Conservation (phyloP, 1,140 invertebrate species). For the Zaprionus tsacasi region DNA sequence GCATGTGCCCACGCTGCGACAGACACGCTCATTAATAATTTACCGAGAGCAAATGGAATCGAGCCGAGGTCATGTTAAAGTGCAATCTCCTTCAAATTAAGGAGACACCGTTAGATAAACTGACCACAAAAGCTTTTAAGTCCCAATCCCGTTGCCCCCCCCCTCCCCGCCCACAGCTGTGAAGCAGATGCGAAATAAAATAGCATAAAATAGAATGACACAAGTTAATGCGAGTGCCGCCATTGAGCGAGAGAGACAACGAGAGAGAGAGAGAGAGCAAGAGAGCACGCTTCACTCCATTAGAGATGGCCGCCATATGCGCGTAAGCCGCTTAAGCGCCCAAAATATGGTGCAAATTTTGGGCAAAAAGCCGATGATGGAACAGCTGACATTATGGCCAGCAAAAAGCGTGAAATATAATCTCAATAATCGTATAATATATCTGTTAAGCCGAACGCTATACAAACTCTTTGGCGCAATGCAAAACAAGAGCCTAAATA, state of each 20-base stretch:
- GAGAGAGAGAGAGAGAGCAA: conserved; percentile 19
- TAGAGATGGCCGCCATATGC: conserved; percentile 23
- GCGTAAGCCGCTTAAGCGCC: conserved; percentile 16
- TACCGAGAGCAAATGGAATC: conserved; percentile 49
- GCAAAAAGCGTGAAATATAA: neutral
- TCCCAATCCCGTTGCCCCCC: neutral
- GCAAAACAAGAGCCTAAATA: too few relatives aligned
- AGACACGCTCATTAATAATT: conserved; percentile 67
- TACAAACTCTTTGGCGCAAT: too few relatives aligned
- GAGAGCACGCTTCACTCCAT: conserved; percentile 11
- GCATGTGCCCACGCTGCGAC: conserved; percentile 33
- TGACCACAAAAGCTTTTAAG: conserved; percentile 72
- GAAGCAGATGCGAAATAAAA: conserved; percentile 26
- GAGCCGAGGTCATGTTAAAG: conserved; percentile 49
- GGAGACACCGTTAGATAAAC: conserved; percentile 38
- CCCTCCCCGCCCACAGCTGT: neutral
- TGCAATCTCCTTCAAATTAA: conserved; percentile 65
- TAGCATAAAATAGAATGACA: conserved; percentile 55
- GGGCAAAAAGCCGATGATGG: neutral
- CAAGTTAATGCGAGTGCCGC: conserved; percentile 63
- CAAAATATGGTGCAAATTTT: conserved; percentile 3
- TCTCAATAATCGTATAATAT: neutral
- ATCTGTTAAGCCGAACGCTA: too few relatives aligned
- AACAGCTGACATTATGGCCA: neutral
- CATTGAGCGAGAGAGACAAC: conserved; percentile 16